These are phyloP conservation scores for Hyperoplus lanceolatus DNA, from an alignment of 2,797 vertebrate species.

Conservation along the genomic window DNA sequence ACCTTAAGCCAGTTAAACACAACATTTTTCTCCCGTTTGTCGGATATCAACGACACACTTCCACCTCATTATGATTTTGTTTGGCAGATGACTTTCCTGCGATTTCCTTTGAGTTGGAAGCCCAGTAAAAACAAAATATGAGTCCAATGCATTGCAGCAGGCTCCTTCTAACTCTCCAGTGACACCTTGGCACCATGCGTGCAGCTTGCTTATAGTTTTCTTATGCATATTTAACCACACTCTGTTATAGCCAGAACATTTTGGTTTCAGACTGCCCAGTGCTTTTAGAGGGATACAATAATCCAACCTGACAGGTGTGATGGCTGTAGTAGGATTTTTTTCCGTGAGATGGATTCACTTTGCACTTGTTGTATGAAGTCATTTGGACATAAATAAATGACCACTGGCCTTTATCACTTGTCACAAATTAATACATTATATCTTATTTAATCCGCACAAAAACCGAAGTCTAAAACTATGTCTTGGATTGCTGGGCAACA, in stretches of 20 bases:
- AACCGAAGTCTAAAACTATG: not conserved
- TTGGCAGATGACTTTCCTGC: constrained; percentile 31
- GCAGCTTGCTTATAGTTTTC: constrained; percentile 25
- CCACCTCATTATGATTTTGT: constrained; percentile 30
- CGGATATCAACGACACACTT: constrained; percentile 34
- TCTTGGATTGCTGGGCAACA: not conserved
- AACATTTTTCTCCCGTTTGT: constrained; percentile 39
- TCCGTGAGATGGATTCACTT: constrained; percentile 27
- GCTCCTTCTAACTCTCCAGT: constrained; percentile 2
- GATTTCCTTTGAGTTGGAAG: constrained; percentile 26
- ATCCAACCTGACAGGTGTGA: constrained; percentile 32
- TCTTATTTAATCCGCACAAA: not conserved
- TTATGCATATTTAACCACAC: constrained; percentile 57
- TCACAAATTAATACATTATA: not conserved
- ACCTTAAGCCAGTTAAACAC: constrained; percentile 37
- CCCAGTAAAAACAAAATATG: constrained; percentile 30
- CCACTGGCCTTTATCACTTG: constrained; percentile 3
- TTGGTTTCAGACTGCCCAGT: constrained; percentile 12
- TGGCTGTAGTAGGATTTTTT: constrained; percentile 10
- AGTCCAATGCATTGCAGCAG: constrained; percentile 19
- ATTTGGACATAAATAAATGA: constrained; percentile 41
- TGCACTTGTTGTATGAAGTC: constrained; percentile 41
- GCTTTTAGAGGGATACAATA: constrained; percentile 15
- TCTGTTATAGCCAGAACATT: constrained; percentile 22
- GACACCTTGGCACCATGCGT: constrained; percentile 8